Evolutionary conservation across 2,797 vertebrate species (phyloP), one percentile per base, ranked within the genome.

Genomic region (Argya squamiceps): DNA sequence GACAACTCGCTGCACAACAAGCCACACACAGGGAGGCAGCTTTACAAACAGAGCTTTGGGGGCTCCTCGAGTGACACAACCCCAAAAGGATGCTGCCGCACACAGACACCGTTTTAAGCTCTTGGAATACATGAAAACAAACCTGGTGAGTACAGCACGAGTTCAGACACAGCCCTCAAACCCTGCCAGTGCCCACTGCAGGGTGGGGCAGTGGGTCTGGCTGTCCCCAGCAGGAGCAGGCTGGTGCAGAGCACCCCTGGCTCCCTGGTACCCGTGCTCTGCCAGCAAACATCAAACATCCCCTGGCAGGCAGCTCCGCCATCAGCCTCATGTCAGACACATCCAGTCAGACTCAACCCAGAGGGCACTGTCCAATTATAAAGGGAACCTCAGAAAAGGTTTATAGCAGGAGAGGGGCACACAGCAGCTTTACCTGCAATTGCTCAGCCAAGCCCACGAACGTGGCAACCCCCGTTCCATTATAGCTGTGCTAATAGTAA

Each of bases 341-440:
- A 3, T 68, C 92, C 74, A 80, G 37, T 73, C 47, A 26, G 52
- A 30, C 0, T 49, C 82, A 89, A n/a, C 63, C 88, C 80, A 58
- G 52, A 78, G 82, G 83, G 87, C 73, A 94, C 58, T 24, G 64
- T 80, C 89, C 90, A 93, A 84, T 88, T 96, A 73, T 56, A 74
- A 77, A 86, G 88, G 52, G 90, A 94, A 92, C 62, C 88, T 95
- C 89, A 74, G 94, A 26, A 88, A 77, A 83, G 46, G 71, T 85
- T 78, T 24, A 12, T 81, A 93, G 81, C 7, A 34, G 73, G n/a
- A 21, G 27, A 83, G 55, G 46, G 55, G 36, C 44, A 74, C 58
- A 21, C 29, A 89, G 58, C 95, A 82, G 39, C 81, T 84, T 89
- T 71, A 84, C 34, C 11, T 91, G 85, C 62, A 87, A 68, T 88